phyloP scores from a whole-genome alignment of 1,140 invertebrate species.

The Elymnias hypermnestra region DNA sequence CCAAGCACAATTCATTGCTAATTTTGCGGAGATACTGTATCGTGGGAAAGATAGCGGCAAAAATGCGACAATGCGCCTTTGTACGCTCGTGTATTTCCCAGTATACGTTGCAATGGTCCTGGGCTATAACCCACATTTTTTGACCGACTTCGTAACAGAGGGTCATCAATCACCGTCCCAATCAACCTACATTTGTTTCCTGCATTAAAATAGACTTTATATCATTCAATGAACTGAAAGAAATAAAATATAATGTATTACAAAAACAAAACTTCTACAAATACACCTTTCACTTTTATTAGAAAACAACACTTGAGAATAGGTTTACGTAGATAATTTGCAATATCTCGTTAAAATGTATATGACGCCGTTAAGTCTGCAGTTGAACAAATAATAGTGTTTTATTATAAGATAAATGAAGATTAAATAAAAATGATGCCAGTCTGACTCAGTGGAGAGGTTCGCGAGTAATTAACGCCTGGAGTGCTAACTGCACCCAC shows the following conservation, averaged over 20 bases:
- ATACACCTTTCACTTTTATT: conserved; percentile 4
- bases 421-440: conserved; percentile 33
- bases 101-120: conserved; percentile 24
- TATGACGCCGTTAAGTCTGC: conserved; percentile 13
- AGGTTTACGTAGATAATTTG: neutral
- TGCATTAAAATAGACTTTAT: conserved; percentile 11
- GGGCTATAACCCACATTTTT: conserved; percentile 18
- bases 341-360: conserved; percentile 2
- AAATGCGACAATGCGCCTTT: conserved; percentile 61
- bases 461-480: conserved; percentile 50
- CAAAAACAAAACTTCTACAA: conserved; percentile 1
- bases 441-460: conserved; percentile 41
- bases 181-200: conserved; percentile 18
- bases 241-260: conserved; percentile 1
- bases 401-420: conserved; percentile 28
- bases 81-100: conserved; percentile 31
- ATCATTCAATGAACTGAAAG: neutral
- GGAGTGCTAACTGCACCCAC: conserved; percentile 37
- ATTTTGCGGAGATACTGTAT: conserved; percentile 22
- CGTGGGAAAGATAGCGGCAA: conserved; percentile 51
- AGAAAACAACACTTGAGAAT: neutral
- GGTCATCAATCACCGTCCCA: conserved; percentile 19
- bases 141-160: conserved; percentile 17
- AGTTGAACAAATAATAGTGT: conserved; percentile 7
- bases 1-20: conserved; percentile 3